Evolutionary conservation across 1,140 invertebrate genomes (phyloP).

Genomic region (Zaprionus africanus): DNA sequence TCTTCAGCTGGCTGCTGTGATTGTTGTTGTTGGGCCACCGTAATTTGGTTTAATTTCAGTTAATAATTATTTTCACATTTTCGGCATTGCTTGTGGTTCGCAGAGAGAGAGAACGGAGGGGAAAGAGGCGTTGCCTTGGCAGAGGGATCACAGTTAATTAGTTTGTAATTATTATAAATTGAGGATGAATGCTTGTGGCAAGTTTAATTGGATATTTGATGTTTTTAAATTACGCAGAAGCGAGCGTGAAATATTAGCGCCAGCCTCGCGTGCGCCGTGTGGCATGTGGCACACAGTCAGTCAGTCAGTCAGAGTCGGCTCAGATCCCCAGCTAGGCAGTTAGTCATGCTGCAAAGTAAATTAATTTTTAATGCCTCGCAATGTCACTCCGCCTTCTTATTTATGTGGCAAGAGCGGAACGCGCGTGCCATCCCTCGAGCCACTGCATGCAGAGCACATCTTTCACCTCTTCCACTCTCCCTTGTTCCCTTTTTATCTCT

Average conservation of each 20-base stretch:
- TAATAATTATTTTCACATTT: slow-evolving; percentile 83
- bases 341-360: slow-evolving; percentile 66
- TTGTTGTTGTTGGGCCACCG: slow-evolving; percentile 26
- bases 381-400: slow-evolving; percentile 64
- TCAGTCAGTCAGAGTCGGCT: neutral
- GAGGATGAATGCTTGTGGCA: slow-evolving; percentile 83
- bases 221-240: slow-evolving; percentile 76
- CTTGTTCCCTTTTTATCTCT: neutral
- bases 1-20: slow-evolving; percentile 7
- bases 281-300: slow-evolving; percentile 4
- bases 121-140: slow-evolving; percentile 60
- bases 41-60: slow-evolving; percentile 82
- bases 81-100: slow-evolving; percentile 71
- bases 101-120: neutral
- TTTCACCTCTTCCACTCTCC: neutral
- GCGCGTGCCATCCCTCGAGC: slow-evolving; percentile 42
- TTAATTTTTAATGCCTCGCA: slow-evolving; percentile 78
- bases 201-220: slow-evolving; percentile 83
- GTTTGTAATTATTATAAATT: slow-evolving; percentile 84
- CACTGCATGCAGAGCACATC: slow-evolving; percentile 15
- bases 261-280: slow-evolving; percentile 10
- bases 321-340: slow-evolving; percentile 39
- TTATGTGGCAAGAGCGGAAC: slow-evolving; percentile 61
- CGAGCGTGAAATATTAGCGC: slow-evolving; percentile 68
- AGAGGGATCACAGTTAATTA: slow-evolving; percentile 77